Conservation (phyloP, 2,888 invertebrate genomes). For the Macrophya annulata region DNA sequence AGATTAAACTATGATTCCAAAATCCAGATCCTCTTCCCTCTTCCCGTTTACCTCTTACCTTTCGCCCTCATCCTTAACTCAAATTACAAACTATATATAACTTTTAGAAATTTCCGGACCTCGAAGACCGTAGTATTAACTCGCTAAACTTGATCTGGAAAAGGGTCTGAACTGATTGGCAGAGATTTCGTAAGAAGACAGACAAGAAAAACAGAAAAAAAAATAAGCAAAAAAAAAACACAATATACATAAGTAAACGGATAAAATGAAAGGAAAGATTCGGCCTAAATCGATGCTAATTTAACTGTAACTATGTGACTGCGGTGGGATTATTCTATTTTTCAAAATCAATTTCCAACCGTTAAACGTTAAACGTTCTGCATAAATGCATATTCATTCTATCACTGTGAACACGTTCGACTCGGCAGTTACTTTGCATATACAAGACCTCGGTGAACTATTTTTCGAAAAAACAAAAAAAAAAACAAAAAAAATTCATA, state of each 20-base stretch:
- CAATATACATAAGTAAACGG: not conserved
- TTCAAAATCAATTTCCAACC: slow-evolving; percentile 50
- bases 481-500: not conserved
- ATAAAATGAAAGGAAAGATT: not conserved
- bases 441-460: not conserved
- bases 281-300: slow-evolving; percentile 30
- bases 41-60: not conserved
- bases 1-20: slow-evolving; percentile 29
- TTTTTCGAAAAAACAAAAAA: not conserved
- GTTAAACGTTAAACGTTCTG: slow-evolving; percentile 46
- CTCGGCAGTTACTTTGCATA: slow-evolving; percentile 35
- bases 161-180: too few species aligned
- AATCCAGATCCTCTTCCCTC: not conserved
- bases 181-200: not conserved
- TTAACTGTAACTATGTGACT: not conserved
- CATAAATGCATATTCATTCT: slow-evolving; percentile 53
- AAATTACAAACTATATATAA: not conserved
- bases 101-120: not conserved
- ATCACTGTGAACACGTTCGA: slow-evolving; percentile 38
- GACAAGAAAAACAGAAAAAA: too few species aligned
- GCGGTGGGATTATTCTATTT: slow-evolving; percentile 20
- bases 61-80: not conserved
- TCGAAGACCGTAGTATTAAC: not conserved
- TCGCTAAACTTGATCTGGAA: not conserved
- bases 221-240: not conserved